phyloP scores from a whole-genome alignment of 2,113 vertebrate genomes.

The Rhinoderma darwinii region DNA sequence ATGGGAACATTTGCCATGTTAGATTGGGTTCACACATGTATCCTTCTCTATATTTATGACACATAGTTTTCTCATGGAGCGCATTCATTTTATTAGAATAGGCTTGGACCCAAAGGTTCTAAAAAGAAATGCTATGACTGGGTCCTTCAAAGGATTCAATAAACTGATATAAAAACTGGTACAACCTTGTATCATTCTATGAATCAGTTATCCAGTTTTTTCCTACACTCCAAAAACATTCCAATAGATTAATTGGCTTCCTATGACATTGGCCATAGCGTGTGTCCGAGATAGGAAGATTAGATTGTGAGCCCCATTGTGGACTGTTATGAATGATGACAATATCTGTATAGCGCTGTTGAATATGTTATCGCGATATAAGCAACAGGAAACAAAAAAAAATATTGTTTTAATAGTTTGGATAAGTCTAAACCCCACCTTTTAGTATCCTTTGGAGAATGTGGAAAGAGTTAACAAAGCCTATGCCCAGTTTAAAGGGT shows the following conservation, averaged over 20 bases:
- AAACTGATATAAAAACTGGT: neutral
- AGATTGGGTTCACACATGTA: neutral
- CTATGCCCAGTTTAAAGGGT: constrained; percentile 35
- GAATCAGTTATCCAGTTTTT: neutral
- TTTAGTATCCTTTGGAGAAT: neutral
- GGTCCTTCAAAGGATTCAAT: neutral
- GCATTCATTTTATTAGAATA: neutral
- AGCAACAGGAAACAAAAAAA: neutral
- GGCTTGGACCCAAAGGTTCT: neutral
- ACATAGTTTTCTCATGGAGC: neutral
- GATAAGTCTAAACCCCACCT: neutral
- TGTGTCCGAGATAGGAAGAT: neutral
- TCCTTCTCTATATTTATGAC: neutral
- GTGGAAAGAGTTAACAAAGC: constrained; percentile 35
- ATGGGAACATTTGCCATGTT: neutral
- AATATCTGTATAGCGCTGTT: neutral
- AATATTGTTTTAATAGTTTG: neutral
- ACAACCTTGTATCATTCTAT: neutral
- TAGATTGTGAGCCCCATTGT: neutral
- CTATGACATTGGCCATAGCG: neutral
- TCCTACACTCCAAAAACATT: neutral
- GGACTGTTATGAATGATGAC: neutral
- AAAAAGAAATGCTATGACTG: neutral
- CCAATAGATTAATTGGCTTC: neutral
- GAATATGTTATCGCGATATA: neutral